Conservation (phyloP, 2,797 vertebrate genomes). For the Sebastes iracundus region DNA sequence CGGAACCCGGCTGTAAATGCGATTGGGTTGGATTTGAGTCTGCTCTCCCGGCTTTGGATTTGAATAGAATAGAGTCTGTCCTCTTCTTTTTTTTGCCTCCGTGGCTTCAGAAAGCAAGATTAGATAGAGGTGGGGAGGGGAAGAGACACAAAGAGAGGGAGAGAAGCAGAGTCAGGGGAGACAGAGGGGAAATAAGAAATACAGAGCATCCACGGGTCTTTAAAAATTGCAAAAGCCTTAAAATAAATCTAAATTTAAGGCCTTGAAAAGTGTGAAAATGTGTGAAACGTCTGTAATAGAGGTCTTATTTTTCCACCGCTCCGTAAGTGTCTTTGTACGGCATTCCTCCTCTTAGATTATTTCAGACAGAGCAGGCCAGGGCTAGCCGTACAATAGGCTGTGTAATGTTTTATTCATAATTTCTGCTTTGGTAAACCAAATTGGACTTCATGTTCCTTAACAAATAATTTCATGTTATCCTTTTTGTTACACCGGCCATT, state of each 20-base stretch:
- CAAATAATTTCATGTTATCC: conserved; percentile 58
- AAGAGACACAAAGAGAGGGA: conserved; percentile 21
- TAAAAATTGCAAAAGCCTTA: conserved; percentile 46
- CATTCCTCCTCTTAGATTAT: conserved; percentile 36
- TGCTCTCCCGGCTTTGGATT: conserved; percentile 63
- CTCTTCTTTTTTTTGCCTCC: conserved; percentile 10
- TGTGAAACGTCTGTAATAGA: conserved; percentile 38
- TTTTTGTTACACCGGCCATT: conserved; percentile 58
- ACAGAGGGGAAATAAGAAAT: conserved; percentile 39
- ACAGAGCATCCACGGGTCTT: conserved; percentile 35
- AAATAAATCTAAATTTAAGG: conserved; percentile 58
- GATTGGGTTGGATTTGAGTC: conserved; percentile 66
- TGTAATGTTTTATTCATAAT: conserved; percentile 70
- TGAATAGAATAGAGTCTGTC: conserved; percentile 68
- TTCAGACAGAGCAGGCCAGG: conserved; percentile 8
- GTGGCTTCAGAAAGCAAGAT: conserved; percentile 65
- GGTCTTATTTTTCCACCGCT: conserved; percentile 35
- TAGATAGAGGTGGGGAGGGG: conserved; percentile 52
- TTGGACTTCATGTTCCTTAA: conserved; percentile 60
- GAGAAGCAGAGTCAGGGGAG: conserved; percentile 32
- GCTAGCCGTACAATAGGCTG: conserved; percentile 42
- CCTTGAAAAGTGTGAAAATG: conserved; percentile 35
- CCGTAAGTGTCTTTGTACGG: conserved; percentile 52
- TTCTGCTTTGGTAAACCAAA: conserved; percentile 62
- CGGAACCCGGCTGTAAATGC: conserved; percentile 59